Conservation (phyloP, 2,888 invertebrate species). For the Hipparchia semele region DNA sequence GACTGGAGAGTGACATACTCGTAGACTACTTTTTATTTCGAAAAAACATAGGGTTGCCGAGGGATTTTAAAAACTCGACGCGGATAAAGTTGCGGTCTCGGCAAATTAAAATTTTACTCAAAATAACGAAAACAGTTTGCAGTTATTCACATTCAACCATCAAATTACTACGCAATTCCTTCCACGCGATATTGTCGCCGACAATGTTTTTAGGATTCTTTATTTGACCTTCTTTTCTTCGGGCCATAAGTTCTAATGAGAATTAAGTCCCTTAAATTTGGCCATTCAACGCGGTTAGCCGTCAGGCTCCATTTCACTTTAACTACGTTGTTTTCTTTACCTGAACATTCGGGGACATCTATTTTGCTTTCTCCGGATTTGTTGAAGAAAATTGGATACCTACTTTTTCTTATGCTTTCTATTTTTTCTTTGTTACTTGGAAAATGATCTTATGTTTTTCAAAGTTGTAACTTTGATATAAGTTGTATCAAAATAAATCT, state of each 20-base stretch:
- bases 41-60: no score
- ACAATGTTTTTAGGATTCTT: conserved; percentile 24
- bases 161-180: conserved; percentile 1
- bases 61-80: no score
- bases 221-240: conserved; percentile 24
- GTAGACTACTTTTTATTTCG: no score
- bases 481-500: no score
- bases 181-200: conserved; percentile 12
- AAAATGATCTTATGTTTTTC: not conserved
- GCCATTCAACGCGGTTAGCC: conserved; percentile 32
- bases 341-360: conserved; percentile 39
- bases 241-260: conserved; percentile 37
- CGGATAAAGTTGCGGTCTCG: no score
- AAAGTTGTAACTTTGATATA: no score
- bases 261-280: conserved; percentile 36
- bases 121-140: no score
- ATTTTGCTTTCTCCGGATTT: conserved; percentile 42
- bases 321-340: conserved; percentile 40
- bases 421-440: not conserved
- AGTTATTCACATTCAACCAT: not conserved
- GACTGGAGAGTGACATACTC: no score
- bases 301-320: conserved; percentile 40
- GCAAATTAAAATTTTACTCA: no score
- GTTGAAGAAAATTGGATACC: conserved; percentile 41
- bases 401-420: conserved; percentile 26